These are phyloP conservation scores for Agonopterix heracliana DNA, from an alignment of 2,888 invertebrate genomes.

Conservation along the genomic window DNA sequence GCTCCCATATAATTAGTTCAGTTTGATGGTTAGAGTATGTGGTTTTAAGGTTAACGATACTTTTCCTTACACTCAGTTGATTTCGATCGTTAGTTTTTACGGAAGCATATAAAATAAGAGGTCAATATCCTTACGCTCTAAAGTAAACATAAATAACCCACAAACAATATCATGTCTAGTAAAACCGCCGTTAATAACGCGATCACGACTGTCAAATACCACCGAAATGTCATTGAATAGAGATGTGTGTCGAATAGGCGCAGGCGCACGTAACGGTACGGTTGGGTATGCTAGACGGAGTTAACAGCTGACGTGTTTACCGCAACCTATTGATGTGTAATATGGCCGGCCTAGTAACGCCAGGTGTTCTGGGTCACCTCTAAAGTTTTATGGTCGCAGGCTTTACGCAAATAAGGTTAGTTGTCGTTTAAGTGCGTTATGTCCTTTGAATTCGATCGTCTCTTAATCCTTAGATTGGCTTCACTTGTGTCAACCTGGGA, in stretches of 20 bases:
- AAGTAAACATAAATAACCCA: not conserved
- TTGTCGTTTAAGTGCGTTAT: too few species aligned
- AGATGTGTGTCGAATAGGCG: conserved; percentile 6
- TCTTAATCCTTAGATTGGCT: too few species aligned
- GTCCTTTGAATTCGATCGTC: too few species aligned
- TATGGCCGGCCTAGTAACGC: not conserved
- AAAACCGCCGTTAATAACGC: not conserved
- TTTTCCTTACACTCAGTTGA: too few species aligned
- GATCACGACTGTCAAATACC: not conserved
- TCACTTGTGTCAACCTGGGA: too few species aligned
- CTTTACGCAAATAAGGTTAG: too few species aligned
- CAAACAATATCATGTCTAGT: not conserved
- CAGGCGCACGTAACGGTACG: conserved; percentile 11
- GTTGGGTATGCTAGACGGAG: conserved; percentile 12
- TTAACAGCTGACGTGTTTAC: conserved; percentile 15
- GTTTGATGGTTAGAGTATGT: too few species aligned
- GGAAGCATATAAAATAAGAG: too few species aligned
- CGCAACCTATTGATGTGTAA: conserved; percentile 6
- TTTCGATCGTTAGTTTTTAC: too few species aligned
- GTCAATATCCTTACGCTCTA: not conserved
- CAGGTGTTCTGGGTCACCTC: not conserved
- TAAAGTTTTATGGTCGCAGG: too few species aligned
- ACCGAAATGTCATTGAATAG: not conserved
- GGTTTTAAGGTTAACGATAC: too few species aligned
- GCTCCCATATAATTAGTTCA: too few species aligned